Percentiles rank a stretch among this genome's conserved stretches.
Evolutionary conservation across 1,140 invertebrate species (phyloP).

Genomic region (Ips nitidus): DNA sequence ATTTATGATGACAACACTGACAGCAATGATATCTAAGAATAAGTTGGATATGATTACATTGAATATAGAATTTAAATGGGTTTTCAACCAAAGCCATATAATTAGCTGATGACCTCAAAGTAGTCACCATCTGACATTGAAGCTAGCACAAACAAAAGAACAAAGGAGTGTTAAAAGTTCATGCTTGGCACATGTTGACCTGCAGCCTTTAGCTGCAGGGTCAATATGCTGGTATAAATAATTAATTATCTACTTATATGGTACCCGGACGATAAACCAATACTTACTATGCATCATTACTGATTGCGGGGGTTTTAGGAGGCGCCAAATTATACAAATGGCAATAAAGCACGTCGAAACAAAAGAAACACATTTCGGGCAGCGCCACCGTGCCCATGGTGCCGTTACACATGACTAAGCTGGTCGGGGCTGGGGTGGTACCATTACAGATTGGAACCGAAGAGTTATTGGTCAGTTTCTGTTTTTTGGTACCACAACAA

Average conservation of each 20-base stretch:
- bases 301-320: conserved; percentile 86
- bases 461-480: conserved; percentile 78
- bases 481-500: conserved; percentile 87
- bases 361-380: conserved; percentile 97
- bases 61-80: too few relatives aligned
- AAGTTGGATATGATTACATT: too few relatives aligned
- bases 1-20: too few relatives aligned
- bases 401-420: conserved; percentile 49
- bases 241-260: too few relatives aligned
- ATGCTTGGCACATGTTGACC: conserved; percentile 17
- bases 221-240: background rate
- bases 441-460: conserved; percentile 57
- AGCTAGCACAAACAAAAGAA: conserved; percentile 19
- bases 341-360: conserved; percentile 95
- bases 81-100: too few relatives aligned
- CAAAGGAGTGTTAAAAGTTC: conserved; percentile 17
- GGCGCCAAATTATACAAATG: conserved; percentile 90
- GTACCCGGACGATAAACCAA: background rate
- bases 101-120: too few relatives aligned
- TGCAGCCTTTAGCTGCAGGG: background rate
- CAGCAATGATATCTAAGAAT: too few relatives aligned
- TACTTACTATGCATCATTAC: conserved; percentile 94
- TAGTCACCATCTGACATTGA: too few relatives aligned
- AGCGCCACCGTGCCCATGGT: conserved; percentile 69
- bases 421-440: conserved; percentile 44